phyloP scores from a whole-genome alignment of 2,113 vertebrate species.

The Junco hyemalis region DNA sequence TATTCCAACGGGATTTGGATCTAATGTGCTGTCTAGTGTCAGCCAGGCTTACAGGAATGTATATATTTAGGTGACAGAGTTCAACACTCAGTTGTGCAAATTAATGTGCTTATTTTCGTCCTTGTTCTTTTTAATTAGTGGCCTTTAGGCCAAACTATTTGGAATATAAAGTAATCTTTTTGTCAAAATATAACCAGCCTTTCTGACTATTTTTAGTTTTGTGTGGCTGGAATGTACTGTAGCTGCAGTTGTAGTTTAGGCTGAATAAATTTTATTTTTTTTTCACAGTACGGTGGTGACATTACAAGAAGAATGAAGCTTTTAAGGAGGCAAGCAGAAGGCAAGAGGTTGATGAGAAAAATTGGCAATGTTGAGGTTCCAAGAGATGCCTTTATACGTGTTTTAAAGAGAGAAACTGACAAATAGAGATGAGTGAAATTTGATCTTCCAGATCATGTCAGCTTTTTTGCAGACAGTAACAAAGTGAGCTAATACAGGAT shows the following conservation, averaged over 20 bases:
- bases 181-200: neutral
- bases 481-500: neutral
- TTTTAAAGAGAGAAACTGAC: slow-evolving; percentile 81
- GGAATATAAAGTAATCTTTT: neutral
- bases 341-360: slow-evolving; percentile 92
- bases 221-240: neutral
- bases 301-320: slow-evolving; percentile 97
- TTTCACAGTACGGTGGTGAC: slow-evolving; percentile 91
- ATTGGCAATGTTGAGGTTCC: slow-evolving; percentile 92
- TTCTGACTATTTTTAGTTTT: neutral
- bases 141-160: neutral
- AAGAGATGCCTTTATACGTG: slow-evolving; percentile 90
- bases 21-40: neutral
- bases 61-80: neutral
- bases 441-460: neutral
- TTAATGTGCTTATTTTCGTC: neutral
- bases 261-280: neutral
- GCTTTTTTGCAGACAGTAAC: neutral
- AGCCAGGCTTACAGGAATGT: neutral
- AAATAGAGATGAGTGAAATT: slow-evolving; percentile 70
- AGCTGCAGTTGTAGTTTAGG: neutral
- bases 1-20: neutral
- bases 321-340: slow-evolving; percentile 91
- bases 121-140: neutral
- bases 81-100: neutral